Percentiles rank a stretch among this genome's conserved stretches.
These are phyloP conservation scores for Eupithecia centaureata DNA, from an alignment of 2,888 invertebrate species.

Conservation along the genomic window DNA sequence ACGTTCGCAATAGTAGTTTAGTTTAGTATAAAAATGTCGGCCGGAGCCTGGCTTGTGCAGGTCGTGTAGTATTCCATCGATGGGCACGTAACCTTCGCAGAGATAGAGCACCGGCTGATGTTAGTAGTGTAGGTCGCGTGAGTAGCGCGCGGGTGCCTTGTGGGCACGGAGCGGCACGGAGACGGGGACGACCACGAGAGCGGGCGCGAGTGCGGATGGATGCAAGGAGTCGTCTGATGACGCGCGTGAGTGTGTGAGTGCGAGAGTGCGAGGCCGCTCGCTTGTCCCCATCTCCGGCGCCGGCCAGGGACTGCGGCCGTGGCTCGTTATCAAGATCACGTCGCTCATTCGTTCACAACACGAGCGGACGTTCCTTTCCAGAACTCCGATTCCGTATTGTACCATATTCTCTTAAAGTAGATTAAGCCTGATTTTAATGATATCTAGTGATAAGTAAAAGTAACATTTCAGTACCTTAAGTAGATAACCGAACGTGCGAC, in stretches of 20 bases:
- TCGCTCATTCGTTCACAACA: constrained; percentile 82
- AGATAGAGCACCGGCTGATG: constrained; percentile 77
- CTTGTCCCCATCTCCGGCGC: constrained; percentile 81
- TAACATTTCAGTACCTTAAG: constrained; percentile 82
- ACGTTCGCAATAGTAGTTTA: constrained; percentile 81
- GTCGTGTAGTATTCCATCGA: constrained; percentile 54
- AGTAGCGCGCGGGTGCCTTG: constrained; percentile 62
- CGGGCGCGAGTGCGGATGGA: constrained; percentile 76
- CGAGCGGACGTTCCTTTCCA: constrained; percentile 68
- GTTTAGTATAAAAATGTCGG: constrained; percentile 77
- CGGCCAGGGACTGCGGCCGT: constrained; percentile 78
- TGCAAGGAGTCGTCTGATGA: constrained; percentile 59
- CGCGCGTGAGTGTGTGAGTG: constrained; percentile 52
- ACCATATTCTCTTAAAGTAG: constrained; percentile 80
- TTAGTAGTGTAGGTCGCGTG: constrained; percentile 71
- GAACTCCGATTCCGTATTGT: constrained; percentile 77
- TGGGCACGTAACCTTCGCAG: constrained; percentile 55
- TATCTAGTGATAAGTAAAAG: constrained; percentile 79
- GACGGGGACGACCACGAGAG: constrained; percentile 80
- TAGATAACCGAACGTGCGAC: constrained; percentile 83
- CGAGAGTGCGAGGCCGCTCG: constrained; percentile 66
- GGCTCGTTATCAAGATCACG: constrained; percentile 79
- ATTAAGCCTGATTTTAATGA: constrained; percentile 76
- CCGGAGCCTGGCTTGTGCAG: constrained; percentile 70
- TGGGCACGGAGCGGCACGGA: constrained; percentile 75